A percentile compares a stretch with the other conserved stretches of the same genome.
Conservation (phyloP, 2,797 vertebrate species). For the Micrastur ruficollis region DNA sequence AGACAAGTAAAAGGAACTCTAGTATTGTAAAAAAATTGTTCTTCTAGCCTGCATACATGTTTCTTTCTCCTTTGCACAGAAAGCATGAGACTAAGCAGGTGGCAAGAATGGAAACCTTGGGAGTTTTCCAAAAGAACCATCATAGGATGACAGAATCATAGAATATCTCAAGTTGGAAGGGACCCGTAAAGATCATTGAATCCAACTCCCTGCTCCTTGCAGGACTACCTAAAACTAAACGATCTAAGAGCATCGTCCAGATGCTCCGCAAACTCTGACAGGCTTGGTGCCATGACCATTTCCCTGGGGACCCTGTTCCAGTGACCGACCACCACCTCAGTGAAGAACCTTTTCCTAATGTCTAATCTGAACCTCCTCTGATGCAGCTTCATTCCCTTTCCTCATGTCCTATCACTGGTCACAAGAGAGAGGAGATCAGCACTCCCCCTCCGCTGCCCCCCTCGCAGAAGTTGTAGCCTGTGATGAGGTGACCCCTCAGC, state of each 20-base stretch:
- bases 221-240: not conserved
- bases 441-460: fast-evolving
- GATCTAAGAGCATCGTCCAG: not conserved
- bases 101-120: not conserved
- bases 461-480: not conserved
- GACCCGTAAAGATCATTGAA: not conserved
- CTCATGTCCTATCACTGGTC: not conserved
- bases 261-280: not conserved
- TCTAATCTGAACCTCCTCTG: not conserved
- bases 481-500: not conserved
- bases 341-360: not conserved
- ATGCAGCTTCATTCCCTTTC: not conserved
- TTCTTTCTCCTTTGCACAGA: not conserved
- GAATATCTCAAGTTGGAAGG: not conserved
- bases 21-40: not conserved
- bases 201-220: not conserved
- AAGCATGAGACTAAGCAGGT: not conserved
- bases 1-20: conserved; percentile 29
- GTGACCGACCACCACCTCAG: not conserved
- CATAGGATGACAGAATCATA: not conserved
- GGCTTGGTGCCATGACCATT: not conserved
- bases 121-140: not conserved
- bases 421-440: not conserved
- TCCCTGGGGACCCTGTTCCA: not conserved
- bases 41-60: not conserved